Evolutionary conservation across 2,113 vertebrate species (phyloP).

Genomic region (Sinocyclocheilus anshuiensis): DNA sequence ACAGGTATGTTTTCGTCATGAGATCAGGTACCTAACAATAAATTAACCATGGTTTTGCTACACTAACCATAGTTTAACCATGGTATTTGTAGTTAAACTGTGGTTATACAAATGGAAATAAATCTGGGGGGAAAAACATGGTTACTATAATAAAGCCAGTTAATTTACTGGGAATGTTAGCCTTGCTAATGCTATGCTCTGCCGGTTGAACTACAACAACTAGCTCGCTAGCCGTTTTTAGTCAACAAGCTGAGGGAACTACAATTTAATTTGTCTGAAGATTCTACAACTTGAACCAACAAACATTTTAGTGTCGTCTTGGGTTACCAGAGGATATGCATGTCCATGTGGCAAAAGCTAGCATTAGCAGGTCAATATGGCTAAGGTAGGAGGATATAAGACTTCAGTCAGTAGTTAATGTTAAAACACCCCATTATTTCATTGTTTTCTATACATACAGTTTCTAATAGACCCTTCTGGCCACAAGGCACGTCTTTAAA

Average conservation of each 20-base stretch:
- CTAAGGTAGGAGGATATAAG: background rate
- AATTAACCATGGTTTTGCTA: no score
- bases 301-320: slow-evolving; percentile 62
- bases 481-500: background rate
- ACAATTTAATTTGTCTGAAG: background rate
- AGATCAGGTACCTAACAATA: no score
- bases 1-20: no score
- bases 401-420: background rate
- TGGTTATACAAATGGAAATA: background rate
- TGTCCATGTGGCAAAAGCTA: background rate
- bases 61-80: background rate
- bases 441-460: background rate
- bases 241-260: background rate
- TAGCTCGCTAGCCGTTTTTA: background rate
- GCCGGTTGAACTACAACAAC: background rate
- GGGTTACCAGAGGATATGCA: background rate
- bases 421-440: background rate
- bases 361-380: background rate
- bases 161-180: background rate
- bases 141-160: background rate
- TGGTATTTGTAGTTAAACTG: background rate
- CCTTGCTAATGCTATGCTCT: background rate
- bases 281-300: background rate
- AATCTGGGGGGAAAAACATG: no score
- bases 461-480: background rate